phyloP scores from a whole-genome alignment of 1,140 invertebrate genomes.

The Ephestia elutella region DNA sequence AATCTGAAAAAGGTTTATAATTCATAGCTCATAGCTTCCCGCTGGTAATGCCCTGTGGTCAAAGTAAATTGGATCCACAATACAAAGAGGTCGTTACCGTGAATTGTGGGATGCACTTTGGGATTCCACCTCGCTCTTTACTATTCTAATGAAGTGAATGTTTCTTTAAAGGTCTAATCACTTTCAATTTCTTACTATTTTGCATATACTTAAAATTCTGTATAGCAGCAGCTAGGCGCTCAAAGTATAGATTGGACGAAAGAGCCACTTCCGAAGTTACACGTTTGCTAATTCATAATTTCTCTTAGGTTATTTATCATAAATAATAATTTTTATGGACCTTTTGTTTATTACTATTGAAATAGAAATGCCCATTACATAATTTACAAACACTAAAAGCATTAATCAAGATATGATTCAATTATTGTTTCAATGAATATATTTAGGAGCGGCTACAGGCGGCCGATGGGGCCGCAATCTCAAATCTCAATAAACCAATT shows the following conservation, averaged over 20 bases:
- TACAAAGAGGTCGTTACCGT: conserved; percentile 58
- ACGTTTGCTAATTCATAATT: too few relatives aligned
- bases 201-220: too few relatives aligned
- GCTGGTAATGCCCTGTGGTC: conserved; percentile 56
- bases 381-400: background rate
- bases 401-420: background rate
- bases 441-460: conserved; percentile 22
- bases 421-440: conserved; percentile 10
- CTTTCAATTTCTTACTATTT: background rate
- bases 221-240: too few relatives aligned
- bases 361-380: too few relatives aligned
- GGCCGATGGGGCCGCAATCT: conserved; percentile 52
- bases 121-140: conserved; percentile 20
- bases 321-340: too few relatives aligned
- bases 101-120: conserved; percentile 47
- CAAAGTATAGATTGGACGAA: too few relatives aligned
- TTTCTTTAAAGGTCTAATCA: background rate
- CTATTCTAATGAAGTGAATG: conserved; percentile 15
- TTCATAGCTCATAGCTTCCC: background rate
- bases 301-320: too few relatives aligned
- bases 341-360: too few relatives aligned
- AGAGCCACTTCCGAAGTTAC: conserved; percentile 5
- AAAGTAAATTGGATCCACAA: conserved; percentile 63
- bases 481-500: too few relatives aligned
- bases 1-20: too few relatives aligned